Base-by-base conservation (phyloP, 2,797 vertebrate species). In the Etheostoma perlongum region DNA sequence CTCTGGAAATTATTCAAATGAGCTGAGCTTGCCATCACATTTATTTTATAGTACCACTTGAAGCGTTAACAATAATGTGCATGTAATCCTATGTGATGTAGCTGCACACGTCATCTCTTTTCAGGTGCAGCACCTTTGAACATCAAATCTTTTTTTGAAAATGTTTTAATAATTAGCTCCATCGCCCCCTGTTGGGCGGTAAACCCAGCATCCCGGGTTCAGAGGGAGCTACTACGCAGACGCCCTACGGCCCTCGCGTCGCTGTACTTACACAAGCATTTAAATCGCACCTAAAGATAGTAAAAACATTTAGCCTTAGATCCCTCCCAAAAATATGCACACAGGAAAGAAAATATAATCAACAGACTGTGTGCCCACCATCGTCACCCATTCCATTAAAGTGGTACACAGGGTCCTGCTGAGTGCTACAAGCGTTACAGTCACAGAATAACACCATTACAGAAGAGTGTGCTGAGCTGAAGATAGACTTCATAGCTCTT, bases 1-100 rank as follows among this genome's bases (percentile, higher is more conserved):
- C 89, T 85, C 79, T 16, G 66, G 63, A 91, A 91, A 91, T 92
- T 93, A 94, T 95, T 93, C 76, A 93, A 94, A 94, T 91, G 70
- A 87, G 69, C 78, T 5, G 3, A 52, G 74, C 87, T 89, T 58
- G 55, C 82, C 67, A 53, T 74, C 74, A 52, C 72, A 81, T 92
- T 86, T 85, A 87, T 94, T 94, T 93, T 86, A 88, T 87, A 84
- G 86, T 84, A 36, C 85, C 83, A 92, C 88, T 91, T 90, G 85
- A 95, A 90, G 79, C 66, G 25, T 72, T 66, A 72, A 89, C 81
- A 90, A 80, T 87, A 91, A 90, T 47, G 52, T 52, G 84, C 89
- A 80, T 92, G 89, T 89, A 93, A 94, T 94, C 86, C 67, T 70
- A 66, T 79, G 87, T 90, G 90, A 90, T 87, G 83, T 86, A 64